A percentile compares a stretch with the other conserved stretches of the same genome.
Conservation (phyloP, 30 jellyfish, hydroid and myxozoan species). For the Aurelia aurita complex sp. Pacific region DNA sequence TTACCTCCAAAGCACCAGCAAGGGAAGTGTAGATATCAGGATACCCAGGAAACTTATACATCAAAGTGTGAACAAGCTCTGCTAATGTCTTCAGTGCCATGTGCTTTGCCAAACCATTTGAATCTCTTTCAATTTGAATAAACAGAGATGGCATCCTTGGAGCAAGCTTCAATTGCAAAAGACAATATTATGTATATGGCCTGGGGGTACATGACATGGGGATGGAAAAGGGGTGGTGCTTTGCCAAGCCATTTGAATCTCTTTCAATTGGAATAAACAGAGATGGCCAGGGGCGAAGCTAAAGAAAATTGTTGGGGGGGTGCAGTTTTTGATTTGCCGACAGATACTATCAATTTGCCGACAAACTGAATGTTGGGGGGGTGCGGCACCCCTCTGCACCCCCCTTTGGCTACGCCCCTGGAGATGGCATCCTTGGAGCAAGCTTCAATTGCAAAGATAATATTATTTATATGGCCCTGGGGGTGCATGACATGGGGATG, state of each 20-base stretch:
- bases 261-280: constrained; percentile 55
- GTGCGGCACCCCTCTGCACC: too few relatives aligned
- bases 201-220: too few relatives aligned
- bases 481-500: too few relatives aligned
- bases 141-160: constrained; percentile 67
- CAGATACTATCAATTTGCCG: too few relatives aligned
- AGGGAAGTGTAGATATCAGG: constrained; percentile 58
- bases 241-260: constrained; percentile 17
- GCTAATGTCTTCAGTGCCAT: constrained; percentile 36
- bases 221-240: not conserved
- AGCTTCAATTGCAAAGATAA: constrained; percentile 23
- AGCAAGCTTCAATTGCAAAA: constrained; percentile 43
- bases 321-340: too few relatives aligned
- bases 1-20: constrained; percentile 61
- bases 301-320: too few relatives aligned
- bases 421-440: constrained; percentile 64
- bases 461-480: too few relatives aligned
- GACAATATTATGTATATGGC: not conserved
- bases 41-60: constrained; percentile 82
- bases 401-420: too few relatives aligned
- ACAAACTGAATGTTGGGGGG: too few relatives aligned
- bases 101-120: constrained; percentile 20
- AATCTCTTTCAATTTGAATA: constrained; percentile 38
- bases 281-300: too few relatives aligned
- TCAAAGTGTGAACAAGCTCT: constrained; percentile 74